Evolutionary conservation across 2,888 invertebrate species (phyloP), one percentile per base, ranked within the genome.

Genomic region (Herminia tarsipennalis): DNA sequence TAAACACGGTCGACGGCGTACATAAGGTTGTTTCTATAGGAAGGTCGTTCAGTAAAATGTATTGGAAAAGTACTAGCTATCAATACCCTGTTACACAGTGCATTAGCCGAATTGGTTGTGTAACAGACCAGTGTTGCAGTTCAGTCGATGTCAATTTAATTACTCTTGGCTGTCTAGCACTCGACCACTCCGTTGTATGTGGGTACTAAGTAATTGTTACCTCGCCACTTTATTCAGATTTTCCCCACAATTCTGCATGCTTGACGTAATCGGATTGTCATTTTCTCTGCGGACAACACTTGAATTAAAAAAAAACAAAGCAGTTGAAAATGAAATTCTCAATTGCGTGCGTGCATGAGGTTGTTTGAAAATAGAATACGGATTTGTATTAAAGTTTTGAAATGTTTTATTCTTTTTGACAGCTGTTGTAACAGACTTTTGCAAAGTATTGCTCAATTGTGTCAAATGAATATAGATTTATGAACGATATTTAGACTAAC

Each of bases 91-190:
- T 43, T 32, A 52, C 52, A 59, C 53, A 42, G 44, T 56, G 54
- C 66, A 64, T 55, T 65, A 61, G 49, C 10, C 28, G 46, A 61
- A 64, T 66, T 64, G 52, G 47, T 50, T 43, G 21, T 27, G 42
- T 37, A 42, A 34, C 41, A 13, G 35, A 20, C 12, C 36, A 13
- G 43, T 54, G 14, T 29, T 21, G 22, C 51, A 36, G 55, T 65
- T 45, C 43, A 50, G 27, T 35, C 13, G 16, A 4, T 38, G 28
- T 41, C 57, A 61, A 51, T 56, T 65, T 49, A 61, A 49, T 56
- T 44, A 63, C 56, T 60, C 51, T 17, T 32, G 9, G 18, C 30
- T 2, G 14, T 22, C 17, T 17, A 8, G 10, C n/a, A 30, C 14
- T 20, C 6, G 6, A 21, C 12, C 16, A 34, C 21, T 14, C 5